phyloP scores from a whole-genome alignment of 2,797 vertebrate genomes.

The Sarcophilus harrisii region DNA sequence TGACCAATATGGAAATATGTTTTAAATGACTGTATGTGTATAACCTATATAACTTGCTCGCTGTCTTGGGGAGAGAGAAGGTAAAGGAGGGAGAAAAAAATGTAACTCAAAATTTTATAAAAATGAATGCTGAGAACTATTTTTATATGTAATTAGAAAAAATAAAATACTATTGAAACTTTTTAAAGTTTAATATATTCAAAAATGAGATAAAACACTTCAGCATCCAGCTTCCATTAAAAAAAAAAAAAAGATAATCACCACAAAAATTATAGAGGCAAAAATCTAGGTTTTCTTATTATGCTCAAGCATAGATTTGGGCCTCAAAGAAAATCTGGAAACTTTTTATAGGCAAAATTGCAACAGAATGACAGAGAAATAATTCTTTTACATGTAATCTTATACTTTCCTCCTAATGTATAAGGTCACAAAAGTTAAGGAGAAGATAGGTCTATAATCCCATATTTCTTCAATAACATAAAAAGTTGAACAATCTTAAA shows the following conservation, averaged over 20 bases:
- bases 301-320: not conserved
- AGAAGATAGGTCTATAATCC: not conserved
- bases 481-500: not conserved
- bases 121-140: too few relatives aligned
- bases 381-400: not conserved
- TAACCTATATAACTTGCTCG: too few relatives aligned
- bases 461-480: not conserved
- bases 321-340: not conserved
- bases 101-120: too few relatives aligned
- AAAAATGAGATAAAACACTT: too few relatives aligned
- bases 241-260: not conserved
- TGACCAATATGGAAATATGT: not conserved
- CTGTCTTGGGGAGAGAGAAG: too few relatives aligned
- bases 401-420: not conserved
- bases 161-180: too few relatives aligned
- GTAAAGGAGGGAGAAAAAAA: too few relatives aligned
- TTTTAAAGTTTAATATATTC: too few relatives aligned
- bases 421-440: not conserved
- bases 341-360: not conserved
- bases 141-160: too few relatives aligned
- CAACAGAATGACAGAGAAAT: not conserved
- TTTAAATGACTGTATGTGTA: not conserved
- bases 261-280: not conserved
- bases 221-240: too few relatives aligned
- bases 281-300: not conserved